These are phyloP conservation scores for Odobenus rosmarus DNA, from an alignment of 2,113 vertebrate genomes.

Conservation along the genomic window DNA sequence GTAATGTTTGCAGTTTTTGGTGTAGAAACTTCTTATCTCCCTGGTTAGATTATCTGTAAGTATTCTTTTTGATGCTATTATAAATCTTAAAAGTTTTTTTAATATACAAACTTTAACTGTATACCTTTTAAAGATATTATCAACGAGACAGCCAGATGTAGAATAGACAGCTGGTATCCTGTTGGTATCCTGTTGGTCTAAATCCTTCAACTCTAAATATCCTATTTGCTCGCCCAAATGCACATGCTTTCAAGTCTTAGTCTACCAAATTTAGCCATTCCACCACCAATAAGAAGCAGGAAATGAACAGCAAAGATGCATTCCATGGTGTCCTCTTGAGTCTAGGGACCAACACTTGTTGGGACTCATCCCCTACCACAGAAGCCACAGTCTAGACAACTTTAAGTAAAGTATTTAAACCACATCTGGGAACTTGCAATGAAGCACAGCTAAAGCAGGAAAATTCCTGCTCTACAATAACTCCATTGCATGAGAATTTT, in stretches of 20 bases:
- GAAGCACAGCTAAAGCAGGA: not conserved
- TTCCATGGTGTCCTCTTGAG: not conserved
- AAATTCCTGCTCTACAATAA: not conserved
- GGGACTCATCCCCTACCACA: not conserved
- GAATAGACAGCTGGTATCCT: not conserved
- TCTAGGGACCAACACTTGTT: not conserved
- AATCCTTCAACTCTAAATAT: not conserved
- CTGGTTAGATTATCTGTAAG: not conserved
- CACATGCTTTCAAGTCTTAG: not conserved
- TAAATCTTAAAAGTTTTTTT: not conserved
- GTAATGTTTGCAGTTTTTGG: not conserved
- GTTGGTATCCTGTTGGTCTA: not conserved
- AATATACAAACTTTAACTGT: not conserved
- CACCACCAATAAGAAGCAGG: not conserved
- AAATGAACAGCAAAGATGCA: not conserved
- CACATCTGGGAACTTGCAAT: not conserved
- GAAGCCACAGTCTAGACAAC: not conserved
- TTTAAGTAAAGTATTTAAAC: not conserved
- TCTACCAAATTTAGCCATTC: not conserved
- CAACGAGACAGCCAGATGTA: not conserved
- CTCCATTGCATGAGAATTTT: not conserved
- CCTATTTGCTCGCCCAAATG: not conserved
- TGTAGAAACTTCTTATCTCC: not conserved
- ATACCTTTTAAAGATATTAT: not conserved
- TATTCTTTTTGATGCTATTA: not conserved